A percentile compares a stretch with the other conserved stretches of the same genome.
Conservation (phyloP, 2,888 invertebrate genomes). For the Cosmorhoe ocellata region DNA sequence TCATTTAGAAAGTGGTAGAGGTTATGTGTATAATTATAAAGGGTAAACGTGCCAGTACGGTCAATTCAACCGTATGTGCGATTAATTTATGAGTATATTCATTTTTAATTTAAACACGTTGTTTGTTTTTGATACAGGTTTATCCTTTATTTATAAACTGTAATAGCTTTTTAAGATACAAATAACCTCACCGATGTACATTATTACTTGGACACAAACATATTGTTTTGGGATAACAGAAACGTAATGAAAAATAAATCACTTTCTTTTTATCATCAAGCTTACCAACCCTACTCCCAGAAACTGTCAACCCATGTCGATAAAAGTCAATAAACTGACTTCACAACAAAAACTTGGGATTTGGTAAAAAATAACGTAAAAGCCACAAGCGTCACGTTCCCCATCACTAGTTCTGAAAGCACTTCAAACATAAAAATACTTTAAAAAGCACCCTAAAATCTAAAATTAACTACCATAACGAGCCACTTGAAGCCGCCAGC, state of each 20-base stretch:
- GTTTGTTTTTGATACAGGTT: no score
- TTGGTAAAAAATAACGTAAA: conserved; percentile 40
- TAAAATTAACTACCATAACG: conserved; percentile 68
- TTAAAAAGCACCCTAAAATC: conserved; percentile 62
- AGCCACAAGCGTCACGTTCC: conserved; percentile 50
- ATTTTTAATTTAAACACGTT: no score
- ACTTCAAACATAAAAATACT: conserved; percentile 57
- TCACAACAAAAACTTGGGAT: conserved; percentile 37
- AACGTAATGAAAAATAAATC: conserved; percentile 4
- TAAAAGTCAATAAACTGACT: conserved; percentile 39
- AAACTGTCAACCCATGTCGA: conserved; percentile 36
- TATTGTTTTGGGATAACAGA: background rate
- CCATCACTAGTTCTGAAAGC: conserved; percentile 38
- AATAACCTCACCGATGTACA: background rate
- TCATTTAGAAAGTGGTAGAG: no score
- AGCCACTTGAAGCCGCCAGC: conserved; percentile 38
- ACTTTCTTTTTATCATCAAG: conserved; percentile 11
- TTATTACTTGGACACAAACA: background rate
- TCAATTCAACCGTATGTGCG: no score
- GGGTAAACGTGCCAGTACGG: no score
- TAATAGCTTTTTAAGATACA: background rate
- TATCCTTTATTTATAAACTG: no score
- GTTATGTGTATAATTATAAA: no score
- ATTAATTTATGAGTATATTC: no score
- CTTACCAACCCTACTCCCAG: conserved; percentile 28